These are phyloP conservation scores for Gastracanthus pulcherrimus DNA, from an alignment of 2,888 invertebrate species.

Conservation along the genomic window DNA sequence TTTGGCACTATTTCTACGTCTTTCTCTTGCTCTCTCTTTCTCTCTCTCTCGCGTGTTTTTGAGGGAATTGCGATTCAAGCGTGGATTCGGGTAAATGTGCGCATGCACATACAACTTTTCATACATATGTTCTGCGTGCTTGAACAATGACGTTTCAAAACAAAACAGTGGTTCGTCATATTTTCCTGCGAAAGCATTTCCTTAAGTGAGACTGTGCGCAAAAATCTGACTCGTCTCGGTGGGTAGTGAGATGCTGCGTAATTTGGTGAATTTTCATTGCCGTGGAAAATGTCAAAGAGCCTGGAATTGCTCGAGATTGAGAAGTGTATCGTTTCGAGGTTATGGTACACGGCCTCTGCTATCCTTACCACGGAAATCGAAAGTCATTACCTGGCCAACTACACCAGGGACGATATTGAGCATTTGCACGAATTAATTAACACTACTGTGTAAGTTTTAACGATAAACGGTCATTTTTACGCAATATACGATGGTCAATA, in stretches of 20 bases:
- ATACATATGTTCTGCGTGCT: constrained; percentile 17
- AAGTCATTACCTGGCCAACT: constrained; percentile 44
- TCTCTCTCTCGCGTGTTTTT: too few relatives aligned
- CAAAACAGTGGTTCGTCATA: constrained; percentile 38
- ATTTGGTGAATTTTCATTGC: constrained; percentile 1
- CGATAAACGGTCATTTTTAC: neutral
- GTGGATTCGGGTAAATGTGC: neutral
- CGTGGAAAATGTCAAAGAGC: constrained; percentile 49
- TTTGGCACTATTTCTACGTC: neutral
- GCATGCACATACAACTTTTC: neutral
- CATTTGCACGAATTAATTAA: constrained; percentile 51
- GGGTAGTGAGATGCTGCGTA: constrained; percentile 45
- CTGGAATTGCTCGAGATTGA: constrained; percentile 61
- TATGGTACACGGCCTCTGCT: constrained; percentile 71
- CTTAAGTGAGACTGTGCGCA: neutral
- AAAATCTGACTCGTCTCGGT: neutral
- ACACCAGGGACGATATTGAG: constrained; percentile 53
- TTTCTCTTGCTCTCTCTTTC: neutral
- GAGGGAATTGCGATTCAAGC: neutral
- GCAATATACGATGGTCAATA: neutral
- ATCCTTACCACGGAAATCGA: constrained; percentile 60
- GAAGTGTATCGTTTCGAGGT: constrained; percentile 68
- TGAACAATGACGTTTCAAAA: constrained; percentile 55
- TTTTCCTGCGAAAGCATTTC: constrained; percentile 22
- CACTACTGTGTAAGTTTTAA: constrained; percentile 52